phyloP scores from a whole-genome alignment of 2,888 invertebrate genomes.

The Lysandra coridon region DNA sequence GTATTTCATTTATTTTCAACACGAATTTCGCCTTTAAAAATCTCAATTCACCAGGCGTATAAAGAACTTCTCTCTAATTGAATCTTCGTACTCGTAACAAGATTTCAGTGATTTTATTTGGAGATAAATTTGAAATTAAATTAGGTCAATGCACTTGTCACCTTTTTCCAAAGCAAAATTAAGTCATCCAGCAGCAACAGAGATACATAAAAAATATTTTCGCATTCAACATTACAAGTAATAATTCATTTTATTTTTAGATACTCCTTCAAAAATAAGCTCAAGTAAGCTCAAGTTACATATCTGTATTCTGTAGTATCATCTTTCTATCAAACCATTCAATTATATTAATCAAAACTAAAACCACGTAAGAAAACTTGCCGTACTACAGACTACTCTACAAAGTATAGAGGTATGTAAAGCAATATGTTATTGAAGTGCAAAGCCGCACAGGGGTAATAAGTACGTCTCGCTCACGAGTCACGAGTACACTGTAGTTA shows the following conservation, averaged over 20 bases:
- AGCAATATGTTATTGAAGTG: constrained; percentile 18
- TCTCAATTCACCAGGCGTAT: constrained; percentile 33
- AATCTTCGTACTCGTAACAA: constrained; percentile 49
- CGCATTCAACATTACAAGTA: too few relatives aligned
- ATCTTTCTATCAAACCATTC: background rate
- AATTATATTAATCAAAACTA: background rate
- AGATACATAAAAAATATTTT: too few relatives aligned
- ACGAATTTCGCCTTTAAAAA: constrained; percentile 45
- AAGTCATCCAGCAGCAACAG: background rate
- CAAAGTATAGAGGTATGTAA: background rate
- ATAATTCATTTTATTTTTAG: too few relatives aligned
- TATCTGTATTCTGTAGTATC: too few relatives aligned
- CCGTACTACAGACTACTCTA: background rate
- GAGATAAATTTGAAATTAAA: constrained; percentile 36
- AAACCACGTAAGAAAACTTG: background rate
- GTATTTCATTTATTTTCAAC: constrained; percentile 59
- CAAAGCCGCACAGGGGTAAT: constrained; percentile 43
- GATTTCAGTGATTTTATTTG: constrained; percentile 41
- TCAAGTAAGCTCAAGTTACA: too few relatives aligned
- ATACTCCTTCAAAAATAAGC: too few relatives aligned
- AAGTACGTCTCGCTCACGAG: constrained; percentile 50
- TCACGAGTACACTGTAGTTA: constrained; percentile 43
- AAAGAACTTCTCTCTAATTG: constrained; percentile 56
- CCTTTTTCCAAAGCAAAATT: background rate
- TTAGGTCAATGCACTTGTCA: constrained; percentile 36